Conservation (phyloP, 2,113 vertebrate genomes). For the Melanostigma gelatinosum region DNA sequence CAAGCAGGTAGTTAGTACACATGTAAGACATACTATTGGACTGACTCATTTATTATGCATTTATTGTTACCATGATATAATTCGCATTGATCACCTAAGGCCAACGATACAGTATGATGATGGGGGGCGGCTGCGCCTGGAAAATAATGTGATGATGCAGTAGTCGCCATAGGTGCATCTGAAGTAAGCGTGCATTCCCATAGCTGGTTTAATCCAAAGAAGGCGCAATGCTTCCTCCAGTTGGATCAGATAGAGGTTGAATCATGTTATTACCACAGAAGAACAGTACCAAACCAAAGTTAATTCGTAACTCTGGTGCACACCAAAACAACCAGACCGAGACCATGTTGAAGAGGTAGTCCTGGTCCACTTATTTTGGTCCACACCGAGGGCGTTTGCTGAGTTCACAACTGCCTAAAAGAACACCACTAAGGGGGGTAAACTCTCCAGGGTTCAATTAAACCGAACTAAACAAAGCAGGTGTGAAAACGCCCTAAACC, state of each 20-base stretch:
- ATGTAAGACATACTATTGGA: not conserved
- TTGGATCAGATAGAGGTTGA: not conserved
- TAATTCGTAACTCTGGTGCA: not conserved
- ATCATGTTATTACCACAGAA: not conserved
- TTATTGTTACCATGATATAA: too few relatives aligned
- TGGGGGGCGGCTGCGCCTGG: too few relatives aligned
- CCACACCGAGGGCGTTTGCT: not conserved
- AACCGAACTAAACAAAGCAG: not conserved
- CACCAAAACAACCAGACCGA: not conserved
- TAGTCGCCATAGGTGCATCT: too few relatives aligned
- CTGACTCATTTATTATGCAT: not conserved
- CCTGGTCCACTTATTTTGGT: not conserved
- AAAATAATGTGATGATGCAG: too few relatives aligned
- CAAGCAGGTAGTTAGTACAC: not conserved
- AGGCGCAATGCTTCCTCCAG: not conserved
- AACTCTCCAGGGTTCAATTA: not conserved
- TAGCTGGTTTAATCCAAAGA: not conserved
- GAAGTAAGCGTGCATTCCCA: too few relatives aligned
- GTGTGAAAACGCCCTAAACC: not conserved
- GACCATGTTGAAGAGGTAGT: not conserved
- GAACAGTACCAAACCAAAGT: not conserved
- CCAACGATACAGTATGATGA: too few relatives aligned
- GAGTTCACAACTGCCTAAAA: not conserved
- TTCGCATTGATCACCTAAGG: too few relatives aligned
- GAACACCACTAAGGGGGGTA: not conserved